A percentile compares a stretch with the other conserved stretches of the same genome.
Evolutionary conservation across 2,113 vertebrate species (phyloP).

Genomic region (Ammodytes dubius): DNA sequence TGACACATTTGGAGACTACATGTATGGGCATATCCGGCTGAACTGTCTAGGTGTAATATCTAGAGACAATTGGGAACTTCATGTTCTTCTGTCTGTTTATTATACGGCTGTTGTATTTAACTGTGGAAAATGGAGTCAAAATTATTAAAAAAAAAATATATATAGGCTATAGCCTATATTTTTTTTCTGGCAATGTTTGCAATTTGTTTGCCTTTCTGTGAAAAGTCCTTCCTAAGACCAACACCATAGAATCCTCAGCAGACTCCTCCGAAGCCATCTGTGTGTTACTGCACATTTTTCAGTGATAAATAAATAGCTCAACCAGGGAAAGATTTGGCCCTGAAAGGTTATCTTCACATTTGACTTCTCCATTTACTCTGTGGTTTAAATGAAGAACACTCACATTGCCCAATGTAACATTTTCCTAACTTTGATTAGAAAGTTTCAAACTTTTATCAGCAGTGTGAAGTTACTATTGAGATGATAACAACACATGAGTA

Average conservation of each 20-base stretch:
- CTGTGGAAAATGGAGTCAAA: background rate
- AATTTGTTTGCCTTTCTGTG: slow-evolving; percentile 42
- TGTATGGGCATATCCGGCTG: slow-evolving; percentile 30
- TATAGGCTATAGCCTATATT: background rate
- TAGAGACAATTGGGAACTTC: background rate
- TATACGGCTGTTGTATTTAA: background rate
- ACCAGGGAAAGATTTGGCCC: slow-evolving; percentile 22
- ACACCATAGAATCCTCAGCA: slow-evolving; percentile 39
- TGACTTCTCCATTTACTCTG: slow-evolving; percentile 12
- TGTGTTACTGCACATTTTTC: slow-evolving; percentile 28
- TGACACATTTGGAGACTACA: slow-evolving; percentile 34
- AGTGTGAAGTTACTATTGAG: slow-evolving; percentile 4
- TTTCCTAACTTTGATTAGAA: slow-evolving; percentile 34
- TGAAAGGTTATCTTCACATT: slow-evolving; percentile 52
- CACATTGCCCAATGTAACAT: slow-evolving; percentile 11
- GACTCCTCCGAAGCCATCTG: slow-evolving; percentile 30
- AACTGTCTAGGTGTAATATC: slow-evolving; percentile 22
- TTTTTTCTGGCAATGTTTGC: slow-evolving; percentile 20
- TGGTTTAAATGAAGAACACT: slow-evolving; percentile 15
- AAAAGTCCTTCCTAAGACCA: slow-evolving; percentile 30
- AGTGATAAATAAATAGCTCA: slow-evolving; percentile 53
- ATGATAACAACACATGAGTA: background rate
- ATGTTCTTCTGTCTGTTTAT: slow-evolving; percentile 1
- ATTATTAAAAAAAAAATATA: too few relatives aligned
- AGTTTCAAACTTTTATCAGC: slow-evolving; percentile 42